Conservation (phyloP, 2,797 vertebrate genomes). For the Anabacerthia variegaticeps region DNA sequence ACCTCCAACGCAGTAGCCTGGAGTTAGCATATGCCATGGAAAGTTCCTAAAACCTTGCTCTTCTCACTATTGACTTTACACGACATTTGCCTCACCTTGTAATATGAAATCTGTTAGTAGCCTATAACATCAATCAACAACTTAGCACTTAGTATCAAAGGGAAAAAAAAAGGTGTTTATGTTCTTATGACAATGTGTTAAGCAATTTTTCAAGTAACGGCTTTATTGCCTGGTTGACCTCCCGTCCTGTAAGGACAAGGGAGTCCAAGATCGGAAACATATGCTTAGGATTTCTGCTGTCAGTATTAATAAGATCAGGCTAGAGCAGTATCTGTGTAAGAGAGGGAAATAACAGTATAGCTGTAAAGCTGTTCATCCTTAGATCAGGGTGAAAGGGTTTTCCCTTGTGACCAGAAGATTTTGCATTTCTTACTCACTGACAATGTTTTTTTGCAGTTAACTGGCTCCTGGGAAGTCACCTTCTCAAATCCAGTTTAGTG, state of each 20-base stretch:
- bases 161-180: conserved; percentile 8
- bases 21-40: not conserved
- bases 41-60: not conserved
- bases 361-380: not conserved
- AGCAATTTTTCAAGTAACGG: conserved; percentile 11
- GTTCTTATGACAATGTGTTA: not conserved
- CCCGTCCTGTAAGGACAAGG: not conserved
- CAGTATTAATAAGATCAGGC: not conserved
- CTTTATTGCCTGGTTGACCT: not conserved
- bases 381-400: not conserved
- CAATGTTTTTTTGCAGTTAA: not conserved
- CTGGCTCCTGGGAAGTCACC: not conserved
- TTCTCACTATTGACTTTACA: not conserved
- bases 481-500: not conserved
- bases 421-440: not conserved
- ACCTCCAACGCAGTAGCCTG: not conserved
- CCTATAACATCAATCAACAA: conserved; percentile 38
- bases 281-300: not conserved
- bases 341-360: not conserved
- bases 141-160: not conserved
- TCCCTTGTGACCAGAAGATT: not conserved
- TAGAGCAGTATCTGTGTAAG: not conserved
- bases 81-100: not conserved
- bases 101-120: not conserved
- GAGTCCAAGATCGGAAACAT: not conserved